A percentile compares a stretch with the other conserved stretches of the same genome.
These are phyloP conservation scores for Otocyon megalotis DNA, from an alignment of 2,113 vertebrate species.

Conservation along the genomic window DNA sequence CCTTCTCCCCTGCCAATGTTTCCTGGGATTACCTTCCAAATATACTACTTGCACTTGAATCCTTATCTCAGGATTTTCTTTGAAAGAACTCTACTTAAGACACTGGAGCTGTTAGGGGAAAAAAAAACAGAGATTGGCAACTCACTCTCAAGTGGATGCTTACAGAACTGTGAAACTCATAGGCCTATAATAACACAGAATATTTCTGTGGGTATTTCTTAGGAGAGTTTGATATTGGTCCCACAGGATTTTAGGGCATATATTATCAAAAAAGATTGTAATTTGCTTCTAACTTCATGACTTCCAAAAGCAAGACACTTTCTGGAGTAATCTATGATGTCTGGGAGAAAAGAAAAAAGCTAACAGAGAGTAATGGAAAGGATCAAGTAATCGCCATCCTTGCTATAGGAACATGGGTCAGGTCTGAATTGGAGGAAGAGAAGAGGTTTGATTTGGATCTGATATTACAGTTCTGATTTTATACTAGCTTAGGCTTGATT, in stretches of 20 bases:
- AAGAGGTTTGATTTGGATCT: not conserved
- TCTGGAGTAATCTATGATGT: not conserved
- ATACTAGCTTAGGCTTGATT: not conserved
- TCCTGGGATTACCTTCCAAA: constrained; percentile 42
- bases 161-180: constrained; percentile 1
- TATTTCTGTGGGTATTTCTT: not conserved
- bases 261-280: not conserved
- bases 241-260: not conserved
- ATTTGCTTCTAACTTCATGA: not conserved
- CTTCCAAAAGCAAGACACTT: not conserved
- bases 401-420: not conserved
- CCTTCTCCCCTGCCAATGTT: not conserved
- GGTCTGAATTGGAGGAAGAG: not conserved
- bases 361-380: not conserved
- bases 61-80: constrained; percentile 28
- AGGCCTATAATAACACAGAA: not conserved
- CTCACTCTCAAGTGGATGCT: not conserved
- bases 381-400: not conserved
- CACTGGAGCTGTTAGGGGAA: not conserved
- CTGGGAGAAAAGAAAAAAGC: not conserved
- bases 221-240: not conserved
- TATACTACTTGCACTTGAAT: constrained; percentile 9
- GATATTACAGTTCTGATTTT: constrained; percentile 4
- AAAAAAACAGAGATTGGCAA: not conserved
- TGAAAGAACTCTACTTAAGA: not conserved